Evolutionary conservation across 1,140 invertebrate species (phyloP), one percentile per base, ranked within the genome.

Genomic region (Cydia pomonella): DNA sequence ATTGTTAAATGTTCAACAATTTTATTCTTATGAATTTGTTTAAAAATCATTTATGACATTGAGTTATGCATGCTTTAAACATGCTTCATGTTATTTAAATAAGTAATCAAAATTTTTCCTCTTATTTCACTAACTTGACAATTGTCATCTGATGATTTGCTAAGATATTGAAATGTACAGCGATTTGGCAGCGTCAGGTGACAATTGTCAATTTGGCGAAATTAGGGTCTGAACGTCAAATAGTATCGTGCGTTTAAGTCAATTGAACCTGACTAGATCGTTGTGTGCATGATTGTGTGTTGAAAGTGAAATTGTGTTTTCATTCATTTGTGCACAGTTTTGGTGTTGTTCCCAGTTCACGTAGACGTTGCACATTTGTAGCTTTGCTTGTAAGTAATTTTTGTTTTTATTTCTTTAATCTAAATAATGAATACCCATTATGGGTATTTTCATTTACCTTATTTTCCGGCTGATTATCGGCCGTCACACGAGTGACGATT

Each of bases 321-420:
- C 63, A 74, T 77, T 33, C 76, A 62, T 73, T 50, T 73, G 64
- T 75, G 75, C 63, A 66, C 63, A 66, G 63, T 66, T 66, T 66
- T 29, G 63, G 63, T 66, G 63, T 66, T 66, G 27, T 66, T 66
- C n/a, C 16, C 63, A 66, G 63, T 66, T 29, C 63, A 66, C 25
- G 63, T 66, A 66, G 63, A 66, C 27, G 63, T 66, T 66, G 21
- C 63, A 27, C 63, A 29, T 74, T 77, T 44, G 44, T 53, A 53
- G 80, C 83, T 82, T 85, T 77, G 83, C 83, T 86, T 86, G 87
- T 88, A 84, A 89, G 87, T 89, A 89, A 73, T 73, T 38, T 75
- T 27, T 71, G 21, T 69, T 27, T 76, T 79, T 82, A 77, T 41
- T 73, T 77, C 77, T 81, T 33, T 53, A 63, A 64, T 72, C 73